phyloP scores from a whole-genome alignment of 2,797 vertebrate genomes.

The Sebastiscus tertius region DNA sequence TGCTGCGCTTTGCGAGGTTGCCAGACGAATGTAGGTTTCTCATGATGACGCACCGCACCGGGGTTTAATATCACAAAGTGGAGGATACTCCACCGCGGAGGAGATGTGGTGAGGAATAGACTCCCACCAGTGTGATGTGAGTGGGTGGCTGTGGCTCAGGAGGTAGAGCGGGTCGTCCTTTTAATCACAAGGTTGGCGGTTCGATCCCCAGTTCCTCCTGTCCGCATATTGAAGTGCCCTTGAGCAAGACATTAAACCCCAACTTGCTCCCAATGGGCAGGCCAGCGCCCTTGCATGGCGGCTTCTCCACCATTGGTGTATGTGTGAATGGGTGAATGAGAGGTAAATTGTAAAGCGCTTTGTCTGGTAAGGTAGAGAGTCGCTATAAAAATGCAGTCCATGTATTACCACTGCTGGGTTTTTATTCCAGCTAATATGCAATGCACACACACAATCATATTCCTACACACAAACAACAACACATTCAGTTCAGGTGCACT shows the following conservation, averaged over 20 bases:
- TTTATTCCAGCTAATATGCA: conserved; percentile 2
- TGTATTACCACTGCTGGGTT: not conserved
- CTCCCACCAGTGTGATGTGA: not conserved
- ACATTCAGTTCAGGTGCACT: not conserved
- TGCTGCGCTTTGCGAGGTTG: conserved; percentile 45
- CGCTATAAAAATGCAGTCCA: not conserved
- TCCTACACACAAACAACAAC: not conserved
- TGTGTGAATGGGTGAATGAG: not conserved
- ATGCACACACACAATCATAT: not conserved
- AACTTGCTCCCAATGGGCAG: not conserved
- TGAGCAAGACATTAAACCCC: not conserved
- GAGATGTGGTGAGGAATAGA: conserved; percentile 39
- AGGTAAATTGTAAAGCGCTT: not conserved
- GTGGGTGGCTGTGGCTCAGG: not conserved
- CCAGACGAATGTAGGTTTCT: conserved; percentile 63
- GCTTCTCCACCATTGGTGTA: not conserved
- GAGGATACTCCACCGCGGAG: conserved; percentile 29
- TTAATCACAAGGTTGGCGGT: not conserved
- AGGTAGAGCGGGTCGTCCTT: not conserved
- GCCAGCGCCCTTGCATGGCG: not conserved
- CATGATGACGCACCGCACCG: conserved; percentile 13
- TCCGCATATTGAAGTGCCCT: not conserved
- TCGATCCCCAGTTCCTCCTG: not conserved
- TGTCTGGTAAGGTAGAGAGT: not conserved
- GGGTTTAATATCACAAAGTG: conserved; percentile 28